Evolutionary conservation across 1,140 invertebrate genomes (phyloP), one percentile per base, ranked within the genome.

Genomic region (Drosophila teissieri): DNA sequence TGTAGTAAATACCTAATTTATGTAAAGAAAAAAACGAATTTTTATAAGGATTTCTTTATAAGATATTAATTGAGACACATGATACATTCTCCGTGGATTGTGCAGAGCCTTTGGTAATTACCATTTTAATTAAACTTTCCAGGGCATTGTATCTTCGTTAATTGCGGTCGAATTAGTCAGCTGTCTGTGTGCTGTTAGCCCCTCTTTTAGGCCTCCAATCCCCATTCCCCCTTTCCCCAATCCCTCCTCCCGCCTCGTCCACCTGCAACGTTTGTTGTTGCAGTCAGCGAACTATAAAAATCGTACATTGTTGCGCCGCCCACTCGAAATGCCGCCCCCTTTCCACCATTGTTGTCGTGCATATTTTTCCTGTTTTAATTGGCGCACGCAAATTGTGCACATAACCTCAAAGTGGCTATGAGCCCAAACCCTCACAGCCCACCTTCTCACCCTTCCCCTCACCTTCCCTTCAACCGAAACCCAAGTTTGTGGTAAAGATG

Each of bases 381-480:
- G 84, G 83, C 63, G 72, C 83, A 89, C 83, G 80, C 70, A 86
- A 86, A 86, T 86, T 83, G 84, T 74, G 84, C 84, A 80, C 80
- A 80, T 86, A 89, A 83, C 83, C 80, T 77, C 79, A 79, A 79
- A 83, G 48, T 79, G 80, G 70, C 60, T 75, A 67, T 53, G 54
- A 31, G 57, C 58, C n/a, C 37, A 44, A 70, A 70, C 61, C 40
- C 75, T 49, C 44, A 36, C 54, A 64, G 36, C 60, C 54, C 57
- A 52, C 31, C 34, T 19, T 19, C 19, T 19, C 48, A 31, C 57
- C 34, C 42, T 55, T 53, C 55, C 64, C 36, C 3, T 14, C 55
- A 44, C 58, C 44, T 46, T 22, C 22, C 39, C 31, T 15, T 12
- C 27, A 49, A 24, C n/a, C 36, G 6, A 70, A 62, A n/a, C 39